phyloP scores from a whole-genome alignment of 2,888 invertebrate genomes.

The Patella ulyssiponensis region DNA sequence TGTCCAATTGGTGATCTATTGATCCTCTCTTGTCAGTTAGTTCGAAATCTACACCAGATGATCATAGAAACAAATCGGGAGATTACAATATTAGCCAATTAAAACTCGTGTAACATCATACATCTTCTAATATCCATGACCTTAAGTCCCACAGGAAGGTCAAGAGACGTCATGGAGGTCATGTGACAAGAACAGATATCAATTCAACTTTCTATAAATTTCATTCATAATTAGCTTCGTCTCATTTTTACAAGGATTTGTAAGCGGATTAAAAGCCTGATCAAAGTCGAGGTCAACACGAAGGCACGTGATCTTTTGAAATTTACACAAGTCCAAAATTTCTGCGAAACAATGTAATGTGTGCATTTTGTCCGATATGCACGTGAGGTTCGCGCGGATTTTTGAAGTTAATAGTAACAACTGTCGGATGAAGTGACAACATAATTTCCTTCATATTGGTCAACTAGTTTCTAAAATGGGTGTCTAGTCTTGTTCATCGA shows the following conservation, averaged over 20 bases:
- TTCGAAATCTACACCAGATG: too few species aligned
- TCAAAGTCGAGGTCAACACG: background rate
- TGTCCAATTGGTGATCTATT: too few species aligned
- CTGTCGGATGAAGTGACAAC: constrained; percentile 13
- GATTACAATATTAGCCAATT: too few species aligned
- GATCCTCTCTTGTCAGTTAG: too few species aligned
- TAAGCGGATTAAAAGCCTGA: background rate
- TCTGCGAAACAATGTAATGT: background rate
- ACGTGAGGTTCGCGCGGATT: constrained; percentile 1
- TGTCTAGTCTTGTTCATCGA: too few species aligned
- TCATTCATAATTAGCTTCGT: background rate
- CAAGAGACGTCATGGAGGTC: background rate
- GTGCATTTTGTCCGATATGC: constrained; percentile 2
- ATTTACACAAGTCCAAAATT: background rate
- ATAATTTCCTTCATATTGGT: constrained; percentile 1
- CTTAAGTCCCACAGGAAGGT: too few species aligned
- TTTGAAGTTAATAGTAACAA: background rate
- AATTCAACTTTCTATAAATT: background rate
- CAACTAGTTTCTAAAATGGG: background rate
- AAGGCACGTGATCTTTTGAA: constrained; percentile 1
- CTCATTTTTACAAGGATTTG: background rate
- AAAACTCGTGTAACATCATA: too few species aligned
- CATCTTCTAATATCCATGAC: too few species aligned
- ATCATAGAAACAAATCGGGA: too few species aligned
- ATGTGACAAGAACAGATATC: background rate